Conservation (phyloP, 2,113 vertebrate genomes). For the Cryptomyrus ogoouensis region DNA sequence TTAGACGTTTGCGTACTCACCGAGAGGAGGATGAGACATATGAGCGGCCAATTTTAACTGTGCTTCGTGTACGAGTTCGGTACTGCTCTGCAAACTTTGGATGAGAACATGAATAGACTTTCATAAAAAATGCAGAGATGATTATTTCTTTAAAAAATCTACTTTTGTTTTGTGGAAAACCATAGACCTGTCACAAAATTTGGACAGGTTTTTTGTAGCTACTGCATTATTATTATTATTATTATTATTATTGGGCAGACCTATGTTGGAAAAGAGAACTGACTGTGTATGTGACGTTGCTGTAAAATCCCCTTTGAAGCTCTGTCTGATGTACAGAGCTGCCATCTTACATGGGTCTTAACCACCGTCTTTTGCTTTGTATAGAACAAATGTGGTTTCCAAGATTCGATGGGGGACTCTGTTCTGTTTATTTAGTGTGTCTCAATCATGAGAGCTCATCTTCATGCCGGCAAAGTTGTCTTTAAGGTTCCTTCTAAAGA, state of each 20-base stretch:
- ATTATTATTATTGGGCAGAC: slow-evolving; percentile 28
- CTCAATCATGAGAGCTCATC: not conserved
- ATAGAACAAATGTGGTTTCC: slow-evolving; percentile 43
- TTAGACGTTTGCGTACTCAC: not conserved
- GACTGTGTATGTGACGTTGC: slow-evolving; percentile 32
- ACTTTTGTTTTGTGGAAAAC: not conserved
- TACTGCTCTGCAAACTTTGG: not conserved
- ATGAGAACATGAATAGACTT: not conserved
- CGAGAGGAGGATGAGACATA: not conserved
- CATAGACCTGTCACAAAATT: not conserved
- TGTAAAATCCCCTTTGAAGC: slow-evolving; percentile 38
- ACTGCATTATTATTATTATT: slow-evolving; percentile 15
- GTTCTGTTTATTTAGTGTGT: slow-evolving; percentile 14
- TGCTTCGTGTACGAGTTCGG: not conserved
- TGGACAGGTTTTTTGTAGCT: not conserved
- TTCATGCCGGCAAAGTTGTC: not conserved
- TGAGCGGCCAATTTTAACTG: not conserved
- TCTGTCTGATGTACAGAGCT: slow-evolving; percentile 39
- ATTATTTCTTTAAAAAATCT: not conserved
- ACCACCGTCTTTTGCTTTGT: slow-evolving; percentile 47
- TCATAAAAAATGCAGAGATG: not conserved
- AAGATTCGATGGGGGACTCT: slow-evolving; percentile 4
- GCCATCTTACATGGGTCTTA: slow-evolving; percentile 45
- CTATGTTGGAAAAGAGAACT: slow-evolving; percentile 11
- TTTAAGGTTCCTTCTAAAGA: not conserved